phyloP scores from a whole-genome alignment of 1,140 invertebrate species.

The Drosophila rhopaloa region DNA sequence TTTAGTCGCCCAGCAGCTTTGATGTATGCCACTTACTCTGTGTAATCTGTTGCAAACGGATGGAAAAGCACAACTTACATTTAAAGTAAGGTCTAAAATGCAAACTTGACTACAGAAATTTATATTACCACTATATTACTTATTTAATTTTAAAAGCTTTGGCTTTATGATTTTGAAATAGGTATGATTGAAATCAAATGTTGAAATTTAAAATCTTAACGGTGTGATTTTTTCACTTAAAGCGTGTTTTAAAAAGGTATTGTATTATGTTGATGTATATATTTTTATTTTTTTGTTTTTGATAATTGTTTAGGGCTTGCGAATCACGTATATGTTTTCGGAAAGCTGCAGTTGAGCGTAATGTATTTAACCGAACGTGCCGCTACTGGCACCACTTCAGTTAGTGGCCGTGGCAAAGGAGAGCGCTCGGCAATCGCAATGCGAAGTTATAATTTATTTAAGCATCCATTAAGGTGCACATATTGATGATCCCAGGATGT shows the following conservation, averaged over 20 bases:
- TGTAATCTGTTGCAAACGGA: not conserved
- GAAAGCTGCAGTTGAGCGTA: constrained; percentile 71
- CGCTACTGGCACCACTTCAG: constrained; percentile 20
- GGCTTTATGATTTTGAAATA: too few relatives aligned
- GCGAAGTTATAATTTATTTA: constrained; percentile 83
- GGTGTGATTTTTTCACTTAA: too few relatives aligned
- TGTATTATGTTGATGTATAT: too few relatives aligned
- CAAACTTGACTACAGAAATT: too few relatives aligned
- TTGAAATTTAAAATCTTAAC: too few relatives aligned
- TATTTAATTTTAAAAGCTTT: not conserved
- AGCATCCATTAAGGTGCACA: constrained; percentile 80
- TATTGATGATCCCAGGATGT: constrained; percentile 65
- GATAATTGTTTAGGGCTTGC: constrained; percentile 15
- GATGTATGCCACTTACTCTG: constrained; percentile 17
- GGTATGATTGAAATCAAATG: too few relatives aligned
- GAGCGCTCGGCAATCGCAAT: constrained; percentile 69
- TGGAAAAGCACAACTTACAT: constrained; percentile 31
- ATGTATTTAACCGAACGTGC: constrained; percentile 79
- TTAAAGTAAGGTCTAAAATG: constrained; percentile 29
- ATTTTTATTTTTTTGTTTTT: constrained; percentile 18
- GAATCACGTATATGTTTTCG: constrained; percentile 77
- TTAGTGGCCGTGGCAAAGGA: constrained; percentile 10
- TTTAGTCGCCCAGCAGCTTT: constrained; percentile 27
- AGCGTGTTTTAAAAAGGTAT: too few relatives aligned
- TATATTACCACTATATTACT: not conserved